These are phyloP conservation scores for Hyla sarda DNA, from an alignment of 2,113 vertebrate genomes.

Conservation along the genomic window DNA sequence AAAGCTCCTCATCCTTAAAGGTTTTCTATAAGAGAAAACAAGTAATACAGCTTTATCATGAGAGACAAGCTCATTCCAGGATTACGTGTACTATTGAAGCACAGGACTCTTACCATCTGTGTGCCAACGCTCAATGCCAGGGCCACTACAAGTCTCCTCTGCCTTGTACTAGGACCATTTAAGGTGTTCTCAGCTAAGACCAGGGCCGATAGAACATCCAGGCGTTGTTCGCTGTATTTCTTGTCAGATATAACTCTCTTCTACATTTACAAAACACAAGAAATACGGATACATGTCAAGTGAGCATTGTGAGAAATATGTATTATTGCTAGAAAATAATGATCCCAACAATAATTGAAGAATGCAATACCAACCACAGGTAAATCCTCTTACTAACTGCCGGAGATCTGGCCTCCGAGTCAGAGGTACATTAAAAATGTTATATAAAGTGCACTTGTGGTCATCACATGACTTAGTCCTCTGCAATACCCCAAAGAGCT, in stretches of 20 bases:
- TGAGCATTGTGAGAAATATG: too few species aligned
- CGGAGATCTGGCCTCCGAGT: too few species aligned
- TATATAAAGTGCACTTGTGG: too few species aligned
- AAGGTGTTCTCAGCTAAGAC: constrained; percentile 94
- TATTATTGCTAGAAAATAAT: too few species aligned
- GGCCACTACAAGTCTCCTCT: constrained; percentile 88
- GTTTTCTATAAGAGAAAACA: constrained; percentile 81
- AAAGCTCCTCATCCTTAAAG: constrained; percentile 94
- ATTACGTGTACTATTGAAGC: not conserved
- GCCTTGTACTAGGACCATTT: constrained; percentile 92
- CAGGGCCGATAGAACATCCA: constrained; percentile 95
- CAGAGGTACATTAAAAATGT: too few species aligned
- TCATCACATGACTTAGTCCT: too few species aligned
- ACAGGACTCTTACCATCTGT: constrained; percentile 83
- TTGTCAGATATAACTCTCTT: constrained; percentile 99
- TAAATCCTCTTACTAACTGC: too few species aligned
- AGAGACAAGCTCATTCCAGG: too few species aligned
- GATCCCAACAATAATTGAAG: too few species aligned
- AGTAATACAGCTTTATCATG: not conserved
- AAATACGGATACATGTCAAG: too few species aligned
- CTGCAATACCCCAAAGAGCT: too few species aligned
- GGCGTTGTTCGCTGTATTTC: constrained; percentile 96
- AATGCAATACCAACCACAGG: too few species aligned
- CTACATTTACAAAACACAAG: constrained; percentile 69
- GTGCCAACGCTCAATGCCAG: constrained; percentile 94